phyloP scores from a whole-genome alignment of 2,888 invertebrate species.

The Stenodema calcarata region DNA sequence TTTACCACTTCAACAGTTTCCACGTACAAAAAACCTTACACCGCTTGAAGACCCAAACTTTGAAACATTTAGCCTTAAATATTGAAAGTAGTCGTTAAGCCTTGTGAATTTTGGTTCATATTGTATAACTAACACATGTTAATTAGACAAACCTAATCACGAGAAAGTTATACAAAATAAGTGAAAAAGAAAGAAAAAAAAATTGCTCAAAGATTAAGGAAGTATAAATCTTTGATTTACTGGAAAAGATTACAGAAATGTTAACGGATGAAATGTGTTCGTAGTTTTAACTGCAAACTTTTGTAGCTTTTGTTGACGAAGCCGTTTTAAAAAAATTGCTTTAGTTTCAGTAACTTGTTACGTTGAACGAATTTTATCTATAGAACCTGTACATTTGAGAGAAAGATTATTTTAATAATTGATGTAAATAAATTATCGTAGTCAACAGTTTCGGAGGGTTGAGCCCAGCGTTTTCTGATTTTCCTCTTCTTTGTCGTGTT shows the following conservation, averaged over 20 bases:
- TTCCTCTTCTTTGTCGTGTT: too few species aligned
- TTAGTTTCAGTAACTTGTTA: not conserved
- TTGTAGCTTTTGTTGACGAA: not conserved
- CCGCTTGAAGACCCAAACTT: not conserved
- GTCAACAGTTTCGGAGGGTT: not conserved
- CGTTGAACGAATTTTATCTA: conserved; percentile 16
- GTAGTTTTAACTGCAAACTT: conserved; percentile 4
- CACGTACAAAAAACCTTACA: not conserved
- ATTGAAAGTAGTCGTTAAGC: not conserved
- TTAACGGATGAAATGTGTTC: not conserved
- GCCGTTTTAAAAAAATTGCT: not conserved
- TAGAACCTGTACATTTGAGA: conserved; percentile 33
- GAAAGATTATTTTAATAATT: conserved; percentile 43
- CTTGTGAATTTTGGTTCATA: not conserved
- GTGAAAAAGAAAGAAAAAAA: not conserved
- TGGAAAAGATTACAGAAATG: not conserved
- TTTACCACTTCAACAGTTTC: not conserved
- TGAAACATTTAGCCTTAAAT: not conserved
- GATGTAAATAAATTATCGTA: conserved; percentile 36
- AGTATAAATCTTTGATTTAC: not conserved
- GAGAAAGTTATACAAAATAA: too few species aligned
- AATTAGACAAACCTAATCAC: too few species aligned
- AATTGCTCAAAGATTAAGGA: conserved; percentile 5
- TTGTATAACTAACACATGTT: not conserved
- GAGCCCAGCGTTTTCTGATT: too few species aligned